These are phyloP conservation scores for Lagocephalus sceleratus DNA, from an alignment of 2,797 vertebrate species.

Conservation along the genomic window DNA sequence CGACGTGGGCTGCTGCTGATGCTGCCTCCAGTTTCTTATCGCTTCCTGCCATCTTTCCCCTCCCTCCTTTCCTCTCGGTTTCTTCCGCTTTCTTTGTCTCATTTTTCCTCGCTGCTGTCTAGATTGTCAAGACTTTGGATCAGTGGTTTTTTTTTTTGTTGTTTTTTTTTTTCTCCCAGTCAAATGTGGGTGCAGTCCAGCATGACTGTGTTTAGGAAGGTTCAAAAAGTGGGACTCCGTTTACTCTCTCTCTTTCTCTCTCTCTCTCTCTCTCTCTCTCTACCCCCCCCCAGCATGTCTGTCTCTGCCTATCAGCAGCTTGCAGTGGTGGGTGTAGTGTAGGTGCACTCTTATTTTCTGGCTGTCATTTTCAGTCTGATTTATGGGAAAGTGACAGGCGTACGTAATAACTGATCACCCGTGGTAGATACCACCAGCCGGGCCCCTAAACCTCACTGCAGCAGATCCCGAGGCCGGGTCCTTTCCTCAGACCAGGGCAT, in stretches of 20 bases:
- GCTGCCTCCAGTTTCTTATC: constrained; percentile 63
- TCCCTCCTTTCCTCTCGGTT: constrained; percentile 8
- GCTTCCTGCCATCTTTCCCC: constrained; percentile 54
- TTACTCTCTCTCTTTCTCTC: constrained; percentile 23
- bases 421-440: constrained; percentile 48
- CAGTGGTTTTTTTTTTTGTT: constrained; percentile 21
- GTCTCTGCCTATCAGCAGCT: constrained; percentile 52
- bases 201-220: constrained; percentile 25
- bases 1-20: constrained; percentile 58
- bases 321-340: constrained; percentile 61
- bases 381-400: constrained; percentile 63
- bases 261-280: constrained; percentile 11
- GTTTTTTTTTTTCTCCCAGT: not conserved
- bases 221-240: constrained; percentile 13
- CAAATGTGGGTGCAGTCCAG: constrained; percentile 17
- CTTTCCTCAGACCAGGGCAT: not conserved
- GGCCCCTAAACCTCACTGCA: constrained; percentile 7
- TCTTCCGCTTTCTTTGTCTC: constrained; percentile 16
- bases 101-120: constrained; percentile 23
- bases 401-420: constrained; percentile 66
- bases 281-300: constrained; percentile 24
- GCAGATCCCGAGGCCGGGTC: not conserved
- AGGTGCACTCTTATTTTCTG: constrained; percentile 70
- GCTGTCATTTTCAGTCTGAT: constrained; percentile 70
- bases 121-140: constrained; percentile 16